A percentile compares a stretch with the other conserved stretches of the same genome.
These are phyloP conservation scores for Athetis lepigone DNA, from an alignment of 2,888 invertebrate genomes.

Conservation along the genomic window DNA sequence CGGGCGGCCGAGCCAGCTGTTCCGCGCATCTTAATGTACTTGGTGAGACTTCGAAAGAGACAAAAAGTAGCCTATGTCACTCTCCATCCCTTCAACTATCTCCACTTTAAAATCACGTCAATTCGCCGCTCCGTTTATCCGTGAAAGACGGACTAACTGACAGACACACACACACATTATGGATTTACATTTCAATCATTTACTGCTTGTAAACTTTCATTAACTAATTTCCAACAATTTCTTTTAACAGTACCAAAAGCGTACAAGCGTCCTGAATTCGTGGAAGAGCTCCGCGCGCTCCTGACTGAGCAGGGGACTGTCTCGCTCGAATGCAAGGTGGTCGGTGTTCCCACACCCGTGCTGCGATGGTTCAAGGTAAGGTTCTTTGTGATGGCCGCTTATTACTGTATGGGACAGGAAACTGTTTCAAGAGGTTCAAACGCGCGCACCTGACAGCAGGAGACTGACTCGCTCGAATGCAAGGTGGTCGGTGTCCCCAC, in stretches of 20 bases:
- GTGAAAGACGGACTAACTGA: too few relatives aligned
- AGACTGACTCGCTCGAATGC: conserved; percentile 97
- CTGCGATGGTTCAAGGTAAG: conserved; percentile 91
- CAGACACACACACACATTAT: too few relatives aligned
- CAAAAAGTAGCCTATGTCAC: too few relatives aligned
- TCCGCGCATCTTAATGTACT: conserved; percentile 94
- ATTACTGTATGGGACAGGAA: too few relatives aligned
- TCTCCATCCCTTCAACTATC: too few relatives aligned
- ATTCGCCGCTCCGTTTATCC: too few relatives aligned
- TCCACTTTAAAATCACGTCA: too few relatives aligned
- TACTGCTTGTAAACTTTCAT: too few relatives aligned
- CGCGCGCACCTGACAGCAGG: conserved; percentile 96
- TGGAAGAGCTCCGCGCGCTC: conserved; percentile 95
- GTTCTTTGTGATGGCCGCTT: neutral
- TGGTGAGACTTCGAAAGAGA: too few relatives aligned
- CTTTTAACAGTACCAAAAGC: conserved; percentile 94
- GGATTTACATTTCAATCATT: too few relatives aligned
- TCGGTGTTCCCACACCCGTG: conserved; percentile 96
- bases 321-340: conserved; percentile 97
- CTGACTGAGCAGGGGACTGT: conserved; percentile 97
- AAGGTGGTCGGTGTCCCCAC: conserved; percentile 98
- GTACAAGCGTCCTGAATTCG: conserved; percentile 96
- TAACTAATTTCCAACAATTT: neutral
- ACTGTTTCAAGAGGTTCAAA: too few relatives aligned
- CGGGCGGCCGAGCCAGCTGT: conserved; percentile 93